Conservation (phyloP, 53 echinoderm and acorn worm species). For the Holothuria scabra region DNA sequence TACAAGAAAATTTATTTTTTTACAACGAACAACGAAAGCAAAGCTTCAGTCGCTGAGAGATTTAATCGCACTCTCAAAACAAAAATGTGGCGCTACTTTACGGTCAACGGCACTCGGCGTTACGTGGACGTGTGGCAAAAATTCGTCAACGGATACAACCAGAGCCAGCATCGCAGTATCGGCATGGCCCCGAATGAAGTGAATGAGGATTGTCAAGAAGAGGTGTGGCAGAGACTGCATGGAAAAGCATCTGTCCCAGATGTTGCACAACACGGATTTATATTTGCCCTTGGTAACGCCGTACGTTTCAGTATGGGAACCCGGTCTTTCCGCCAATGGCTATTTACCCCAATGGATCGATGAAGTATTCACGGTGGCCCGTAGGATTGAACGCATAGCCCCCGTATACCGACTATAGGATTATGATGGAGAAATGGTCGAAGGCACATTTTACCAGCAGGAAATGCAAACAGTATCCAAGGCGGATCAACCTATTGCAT, state of each 20-base stretch:
- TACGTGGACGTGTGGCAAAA: background rate
- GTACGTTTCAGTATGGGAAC: slow-evolving; percentile 16
- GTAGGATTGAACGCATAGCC: background rate
- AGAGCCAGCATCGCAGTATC: slow-evolving; percentile 19
- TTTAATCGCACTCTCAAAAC: slow-evolving; percentile 48
- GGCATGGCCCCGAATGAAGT: slow-evolving; percentile 22
- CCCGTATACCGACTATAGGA: slow-evolving; percentile 43
- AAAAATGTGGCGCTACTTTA: no score
- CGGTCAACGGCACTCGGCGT: no score
- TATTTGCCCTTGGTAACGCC: background rate
- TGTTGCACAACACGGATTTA: background rate
- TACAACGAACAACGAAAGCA: slow-evolving; percentile 60
- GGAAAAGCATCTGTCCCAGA: background rate
- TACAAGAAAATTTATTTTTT: slow-evolving; percentile 39
- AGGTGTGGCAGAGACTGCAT: slow-evolving; percentile 10
- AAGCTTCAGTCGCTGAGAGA: no score
- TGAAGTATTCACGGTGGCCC: slow-evolving; percentile 35
- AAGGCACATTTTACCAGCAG: no score
- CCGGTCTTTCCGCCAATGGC: slow-evolving; percentile 38
- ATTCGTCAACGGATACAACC: slow-evolving; percentile 18
- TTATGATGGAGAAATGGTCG: slow-evolving; percentile 5
- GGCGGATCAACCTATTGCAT: no score
- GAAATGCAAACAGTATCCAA: no score
- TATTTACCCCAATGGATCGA: slow-evolving; percentile 52
- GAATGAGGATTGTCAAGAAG: background rate